phyloP scores from a whole-genome alignment of 2,797 vertebrate species.

The Urosaurus nigricauda region DNA sequence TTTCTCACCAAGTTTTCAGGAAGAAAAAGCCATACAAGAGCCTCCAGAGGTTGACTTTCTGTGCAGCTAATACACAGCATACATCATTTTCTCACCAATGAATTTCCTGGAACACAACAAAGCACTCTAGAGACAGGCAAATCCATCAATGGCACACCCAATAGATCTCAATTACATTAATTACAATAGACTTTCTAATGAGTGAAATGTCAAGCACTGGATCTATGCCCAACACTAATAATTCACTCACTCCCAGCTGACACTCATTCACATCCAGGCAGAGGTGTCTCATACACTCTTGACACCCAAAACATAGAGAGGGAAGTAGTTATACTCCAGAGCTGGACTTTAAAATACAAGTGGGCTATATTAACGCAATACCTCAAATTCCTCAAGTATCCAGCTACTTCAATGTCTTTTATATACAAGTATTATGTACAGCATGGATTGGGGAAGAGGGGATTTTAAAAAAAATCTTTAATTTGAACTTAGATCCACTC shows the following conservation, averaged over 20 bases:
- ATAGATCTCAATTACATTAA: conserved; percentile 78
- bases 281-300: conserved; percentile 69
- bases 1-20: conserved; percentile 55
- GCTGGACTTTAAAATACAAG: conserved; percentile 55
- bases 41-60: conserved; percentile 62
- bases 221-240: conserved; percentile 76
- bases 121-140: conserved; percentile 74
- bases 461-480: neutral
- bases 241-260: conserved; percentile 77
- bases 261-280: conserved; percentile 72
- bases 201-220: conserved; percentile 76
- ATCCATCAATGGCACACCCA: conserved; percentile 79
- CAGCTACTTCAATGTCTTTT: conserved; percentile 32
- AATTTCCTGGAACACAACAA: conserved; percentile 75
- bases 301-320: conserved; percentile 68
- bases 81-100: conserved; percentile 75
- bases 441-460: neutral
- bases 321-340: conserved; percentile 67
- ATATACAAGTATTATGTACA: conserved; percentile 54
- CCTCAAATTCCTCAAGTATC: conserved; percentile 49
- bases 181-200: conserved; percentile 76
- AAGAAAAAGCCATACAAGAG: conserved; percentile 27
- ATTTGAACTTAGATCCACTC: neutral
- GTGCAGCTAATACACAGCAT: conserved; percentile 68
- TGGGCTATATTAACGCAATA: conserved; percentile 72